A percentile compares a stretch with the other conserved stretches of the same genome.
These are phyloP conservation scores for Sinocyclocheilus anshuiensis DNA, from an alignment of 2,113 vertebrate genomes.

Conservation along the genomic window DNA sequence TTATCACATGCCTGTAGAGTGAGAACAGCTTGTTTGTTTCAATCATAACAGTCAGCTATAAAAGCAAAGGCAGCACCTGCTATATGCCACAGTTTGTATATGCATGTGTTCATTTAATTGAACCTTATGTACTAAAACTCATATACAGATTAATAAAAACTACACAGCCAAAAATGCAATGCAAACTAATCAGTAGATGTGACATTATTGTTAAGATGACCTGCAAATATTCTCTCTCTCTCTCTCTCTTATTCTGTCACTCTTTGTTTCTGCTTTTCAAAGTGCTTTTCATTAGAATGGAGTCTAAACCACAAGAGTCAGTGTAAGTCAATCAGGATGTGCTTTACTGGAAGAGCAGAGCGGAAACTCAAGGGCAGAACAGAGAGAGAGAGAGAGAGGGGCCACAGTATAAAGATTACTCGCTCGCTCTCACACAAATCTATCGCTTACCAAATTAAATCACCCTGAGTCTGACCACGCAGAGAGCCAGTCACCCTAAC, in stretches of 20 bases:
- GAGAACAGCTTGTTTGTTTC: neutral
- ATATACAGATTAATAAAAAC: too few relatives aligned
- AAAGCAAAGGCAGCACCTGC: neutral
- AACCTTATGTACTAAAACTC: too few relatives aligned
- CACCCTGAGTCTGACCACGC: conserved; percentile 46
- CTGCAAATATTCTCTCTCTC: neutral
- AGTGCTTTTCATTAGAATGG: conserved; percentile 6
- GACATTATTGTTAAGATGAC: neutral
- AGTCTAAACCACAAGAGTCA: conserved; percentile 55
- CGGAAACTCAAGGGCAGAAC: conserved; percentile 64
- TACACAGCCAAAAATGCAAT: too few relatives aligned
- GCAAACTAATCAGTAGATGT: neutral
- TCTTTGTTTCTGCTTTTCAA: too few relatives aligned
- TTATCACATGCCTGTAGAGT: neutral
- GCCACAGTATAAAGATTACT: conserved; percentile 71
- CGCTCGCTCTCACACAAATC: conserved; percentile 67
- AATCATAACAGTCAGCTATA: neutral
- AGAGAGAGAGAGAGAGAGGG: conserved; percentile 11
- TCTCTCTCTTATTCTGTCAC: neutral
- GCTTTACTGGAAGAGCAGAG: conserved; percentile 48
- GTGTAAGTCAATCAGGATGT: conserved; percentile 66
- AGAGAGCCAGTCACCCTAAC: conserved; percentile 50
- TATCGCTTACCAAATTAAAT: conserved; percentile 76
- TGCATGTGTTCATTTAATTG: too few relatives aligned
- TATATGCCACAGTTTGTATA: neutral